Conservation (phyloP, 1,140 invertebrate species). For the Hyles vespertilio region DNA sequence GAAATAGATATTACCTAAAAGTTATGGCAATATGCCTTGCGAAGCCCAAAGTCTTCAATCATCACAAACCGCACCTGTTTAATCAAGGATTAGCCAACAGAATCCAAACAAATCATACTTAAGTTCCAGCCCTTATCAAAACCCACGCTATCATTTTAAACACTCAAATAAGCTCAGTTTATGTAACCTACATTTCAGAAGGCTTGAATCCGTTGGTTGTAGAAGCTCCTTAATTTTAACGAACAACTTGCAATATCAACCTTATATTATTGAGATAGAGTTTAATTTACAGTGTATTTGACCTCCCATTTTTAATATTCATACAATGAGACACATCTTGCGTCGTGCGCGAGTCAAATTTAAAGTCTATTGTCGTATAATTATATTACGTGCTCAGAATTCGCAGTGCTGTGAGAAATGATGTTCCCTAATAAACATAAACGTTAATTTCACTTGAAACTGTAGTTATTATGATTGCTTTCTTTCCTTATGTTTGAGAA, state of each 20-base stretch:
- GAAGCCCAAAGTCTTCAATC: too few species aligned
- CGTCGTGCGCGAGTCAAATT: slow-evolving; percentile 28
- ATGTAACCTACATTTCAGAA: slow-evolving; percentile 14
- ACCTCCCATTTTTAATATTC: slow-evolving; percentile 38
- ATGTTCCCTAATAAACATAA: slow-evolving; percentile 41
- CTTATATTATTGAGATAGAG: background rate
- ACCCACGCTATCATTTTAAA: slow-evolving; percentile 11
- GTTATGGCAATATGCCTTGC: too few species aligned
- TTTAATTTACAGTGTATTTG: background rate
- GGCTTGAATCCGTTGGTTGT: slow-evolving; percentile 7
- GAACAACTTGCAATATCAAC: slow-evolving; percentile 2
- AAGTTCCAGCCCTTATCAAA: slow-evolving; percentile 10
- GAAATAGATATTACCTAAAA: too few species aligned
- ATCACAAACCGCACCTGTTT: background rate
- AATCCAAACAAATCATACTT: slow-evolving; percentile 7
- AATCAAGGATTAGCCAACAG: slow-evolving; percentile 3
- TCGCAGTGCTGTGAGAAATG: slow-evolving; percentile 26
- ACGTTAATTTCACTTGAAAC: slow-evolving; percentile 9
- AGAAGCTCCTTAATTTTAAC: slow-evolving; percentile 5
- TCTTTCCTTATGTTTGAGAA: background rate
- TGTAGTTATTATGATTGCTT: background rate
- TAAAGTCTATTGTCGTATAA: slow-evolving; percentile 48
- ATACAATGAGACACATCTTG: slow-evolving; percentile 35
- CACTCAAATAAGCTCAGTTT: slow-evolving; percentile 13
- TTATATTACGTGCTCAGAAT: slow-evolving; percentile 44